Evolutionary conservation across 2,888 invertebrate genomes (phyloP), one percentile per base, ranked within the genome.

Genomic region (Euspilapteryx auroguttella): DNA sequence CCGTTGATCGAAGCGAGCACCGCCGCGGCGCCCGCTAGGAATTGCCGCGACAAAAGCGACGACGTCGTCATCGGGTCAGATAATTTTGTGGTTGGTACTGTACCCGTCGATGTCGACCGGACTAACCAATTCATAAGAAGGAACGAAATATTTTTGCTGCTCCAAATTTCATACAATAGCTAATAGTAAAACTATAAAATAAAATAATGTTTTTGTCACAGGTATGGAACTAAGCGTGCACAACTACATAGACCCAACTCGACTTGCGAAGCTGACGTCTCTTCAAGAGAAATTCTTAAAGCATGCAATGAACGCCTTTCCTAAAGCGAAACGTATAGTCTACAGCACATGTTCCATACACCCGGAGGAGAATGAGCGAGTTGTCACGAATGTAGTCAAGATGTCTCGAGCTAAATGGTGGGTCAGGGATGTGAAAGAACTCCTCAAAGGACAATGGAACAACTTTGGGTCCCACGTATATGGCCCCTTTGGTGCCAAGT

Each of bases 281-380:
- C 79, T 94, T 29, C 93, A 96, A 77, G 83, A 85, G 13, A 85
- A 86, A 49, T 82, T 98, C 32, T 68, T 99, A 1, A 82, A 85
- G 31, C 90, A 93, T 55, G 95, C 97, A 0, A 81, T 98, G 55
- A 81, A 80, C 9, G 68, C 79, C 0, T 96, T 95, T 56, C 92
- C 95, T 0, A 81, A 81, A 32, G 92, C 85, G 0, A 87, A 90
- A 49, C 78, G 87, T 31, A 85, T 99, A 10, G 89, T 96, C 3
- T 99, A 99, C 59, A 98, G 97, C 21, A 99, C 99, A 0, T 99
- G 99, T 50, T 99, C 98, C 0, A 47, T 94, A 7, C 81, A 89
- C 52, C 80, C 84, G 0, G 87, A 92, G 62, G 96, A 97, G 71
- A 99, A 99, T 53, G 99, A 99, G 62, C 77, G 85, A 40, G 97